These are phyloP conservation scores for Chymomyza amoena DNA, from an alignment of 2,888 invertebrate species.

Conservation along the genomic window DNA sequence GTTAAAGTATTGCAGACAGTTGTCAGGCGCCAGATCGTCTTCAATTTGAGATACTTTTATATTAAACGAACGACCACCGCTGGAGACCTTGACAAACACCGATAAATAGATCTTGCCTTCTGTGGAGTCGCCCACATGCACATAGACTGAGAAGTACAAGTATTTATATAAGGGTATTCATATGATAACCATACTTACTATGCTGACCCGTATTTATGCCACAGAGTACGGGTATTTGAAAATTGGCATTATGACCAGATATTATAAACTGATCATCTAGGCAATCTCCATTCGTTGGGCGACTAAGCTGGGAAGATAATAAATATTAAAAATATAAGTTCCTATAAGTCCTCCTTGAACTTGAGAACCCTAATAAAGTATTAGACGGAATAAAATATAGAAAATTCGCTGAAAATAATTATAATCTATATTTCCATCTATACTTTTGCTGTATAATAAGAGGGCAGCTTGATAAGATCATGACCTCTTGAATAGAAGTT, in stretches of 20 bases:
- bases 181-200: constrained; percentile 79
- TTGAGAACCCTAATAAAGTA: too few species aligned
- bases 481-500: too few species aligned
- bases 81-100: constrained; percentile 81
- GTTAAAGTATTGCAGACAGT: constrained; percentile 85
- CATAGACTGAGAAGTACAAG: constrained; percentile 81
- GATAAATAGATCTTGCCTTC: constrained; percentile 83
- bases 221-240: constrained; percentile 85
- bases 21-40: constrained; percentile 80
- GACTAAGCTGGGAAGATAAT: constrained; percentile 80
- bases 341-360: too few species aligned
- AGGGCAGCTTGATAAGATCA: too few species aligned
- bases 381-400: too few species aligned
- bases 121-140: constrained; percentile 83
- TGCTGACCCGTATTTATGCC: constrained; percentile 89
- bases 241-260: constrained; percentile 85
- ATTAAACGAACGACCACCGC: constrained; percentile 82
- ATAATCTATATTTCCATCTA: too few species aligned
- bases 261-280: constrained; percentile 85
- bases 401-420: too few species aligned
- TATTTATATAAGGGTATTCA: neutral
- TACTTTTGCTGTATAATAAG: too few species aligned
- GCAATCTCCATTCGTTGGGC: constrained; percentile 85
- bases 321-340: too few species aligned
- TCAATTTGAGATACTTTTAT: constrained; percentile 82